Percentiles rank a stretch among this genome's conserved stretches.
Conservation (phyloP, 1,140 invertebrate genomes). For the Apis mellifera region DNA sequence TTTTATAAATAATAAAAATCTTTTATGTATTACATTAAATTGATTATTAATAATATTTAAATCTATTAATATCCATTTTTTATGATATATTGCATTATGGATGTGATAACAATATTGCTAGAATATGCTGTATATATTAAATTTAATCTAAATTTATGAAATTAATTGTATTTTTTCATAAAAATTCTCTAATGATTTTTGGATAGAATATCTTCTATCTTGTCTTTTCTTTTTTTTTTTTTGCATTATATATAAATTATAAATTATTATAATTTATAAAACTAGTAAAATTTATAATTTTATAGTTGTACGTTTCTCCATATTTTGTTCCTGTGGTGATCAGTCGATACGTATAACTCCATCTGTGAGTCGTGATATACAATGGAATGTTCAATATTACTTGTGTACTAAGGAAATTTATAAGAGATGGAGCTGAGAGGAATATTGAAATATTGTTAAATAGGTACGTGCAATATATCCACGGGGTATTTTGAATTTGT, state of each 20-base stretch:
- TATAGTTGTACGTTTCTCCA: background rate
- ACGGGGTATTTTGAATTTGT: conserved; percentile 53
- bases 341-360: conserved; percentile 54
- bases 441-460: conserved; percentile 62
- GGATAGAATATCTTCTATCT: background rate
- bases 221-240: background rate
- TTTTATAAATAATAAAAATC: background rate
- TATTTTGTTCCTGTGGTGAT: background rate
- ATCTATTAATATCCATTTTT: background rate
- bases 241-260: background rate
- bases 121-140: background rate
- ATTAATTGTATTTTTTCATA: background rate
- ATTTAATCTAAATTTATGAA: background rate
- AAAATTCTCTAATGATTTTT: background rate
- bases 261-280: background rate
- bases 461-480: conserved; percentile 59
- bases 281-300: background rate
- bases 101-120: background rate
- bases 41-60: background rate
- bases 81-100: too few species aligned
- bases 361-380: conserved; percentile 58
- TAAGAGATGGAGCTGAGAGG: conserved; percentile 68
- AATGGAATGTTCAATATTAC: conserved; percentile 58
- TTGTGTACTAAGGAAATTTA: conserved; percentile 63
- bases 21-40: background rate